Percentiles rank a stretch among this genome's conserved stretches.
Evolutionary conservation across 2,888 invertebrate genomes (phyloP).

Genomic region (Bibio marci): DNA sequence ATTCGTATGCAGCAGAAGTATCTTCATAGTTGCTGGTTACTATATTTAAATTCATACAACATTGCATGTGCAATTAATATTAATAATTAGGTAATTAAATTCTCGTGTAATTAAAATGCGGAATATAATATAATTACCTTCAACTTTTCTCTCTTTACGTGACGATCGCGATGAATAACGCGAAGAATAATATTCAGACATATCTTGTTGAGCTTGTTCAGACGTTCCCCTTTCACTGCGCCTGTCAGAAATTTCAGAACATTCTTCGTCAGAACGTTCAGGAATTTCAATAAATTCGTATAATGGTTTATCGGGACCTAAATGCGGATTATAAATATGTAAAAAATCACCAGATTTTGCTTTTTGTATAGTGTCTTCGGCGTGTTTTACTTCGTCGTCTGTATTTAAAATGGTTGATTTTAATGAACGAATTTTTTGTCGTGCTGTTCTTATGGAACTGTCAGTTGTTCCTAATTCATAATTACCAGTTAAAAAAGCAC

Average conservation of each 20-base stretch:
- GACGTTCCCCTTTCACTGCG: conserved; percentile 4
- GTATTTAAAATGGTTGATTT: conserved; percentile 27
- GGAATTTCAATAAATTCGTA: conserved; percentile 28
- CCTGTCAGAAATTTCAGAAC: conserved; percentile 14
- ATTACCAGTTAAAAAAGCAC: conserved; percentile 25
- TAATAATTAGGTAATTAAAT: not conserved
- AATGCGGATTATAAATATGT: conserved; percentile 27
- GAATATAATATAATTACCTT: conserved; percentile 30
- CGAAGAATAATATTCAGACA: conserved; percentile 22
- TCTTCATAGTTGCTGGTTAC: conserved; percentile 2
- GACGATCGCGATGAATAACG: conserved; percentile 41
- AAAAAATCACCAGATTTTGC: conserved; percentile 28
- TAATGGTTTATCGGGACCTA: conserved; percentile 22
- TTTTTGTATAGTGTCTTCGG: conserved; percentile 29
- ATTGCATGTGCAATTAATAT: not conserved
- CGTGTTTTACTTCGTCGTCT: conserved; percentile 25
- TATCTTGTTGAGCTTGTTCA: conserved; percentile 5
- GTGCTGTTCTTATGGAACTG: conserved; percentile 25
- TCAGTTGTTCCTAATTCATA: conserved; percentile 22
- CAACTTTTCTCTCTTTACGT: conserved; percentile 35
- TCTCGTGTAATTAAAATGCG: not conserved
- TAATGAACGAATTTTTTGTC: conserved; percentile 27
- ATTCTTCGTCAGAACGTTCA: conserved; percentile 15
- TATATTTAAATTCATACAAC: too few relatives aligned
- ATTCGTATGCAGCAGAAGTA: not conserved